Evolutionary conservation across 2,113 vertebrate species (phyloP).

Genomic region (Propithecus coquereli): DNA sequence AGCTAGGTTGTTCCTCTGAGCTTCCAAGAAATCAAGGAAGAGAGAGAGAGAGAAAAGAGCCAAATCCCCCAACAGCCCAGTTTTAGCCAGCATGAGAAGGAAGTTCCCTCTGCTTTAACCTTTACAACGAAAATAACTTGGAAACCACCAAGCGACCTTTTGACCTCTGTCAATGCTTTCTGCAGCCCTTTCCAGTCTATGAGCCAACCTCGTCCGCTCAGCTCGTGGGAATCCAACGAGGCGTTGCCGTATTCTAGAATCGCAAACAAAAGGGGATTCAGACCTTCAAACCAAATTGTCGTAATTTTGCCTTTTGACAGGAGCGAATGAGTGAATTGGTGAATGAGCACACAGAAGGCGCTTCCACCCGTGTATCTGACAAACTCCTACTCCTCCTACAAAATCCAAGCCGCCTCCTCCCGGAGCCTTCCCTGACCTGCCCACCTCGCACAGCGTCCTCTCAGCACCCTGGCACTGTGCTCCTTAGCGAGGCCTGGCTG

Average conservation of each 20-base stretch:
- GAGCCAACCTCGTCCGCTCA: not conserved
- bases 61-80: not conserved
- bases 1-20: not conserved
- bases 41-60: not conserved
- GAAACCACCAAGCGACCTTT: not conserved
- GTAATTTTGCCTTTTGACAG: not conserved
- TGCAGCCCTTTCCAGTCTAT: not conserved
- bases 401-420: not conserved
- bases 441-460: not conserved
- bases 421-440: not conserved
- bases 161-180: not conserved
- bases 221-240: not conserved
- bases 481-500: too few relatives aligned
- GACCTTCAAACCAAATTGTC: not conserved
- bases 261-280: not conserved
- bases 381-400: not conserved
- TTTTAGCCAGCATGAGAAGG: not conserved
- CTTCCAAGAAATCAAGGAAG: not conserved
- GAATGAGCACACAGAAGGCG: not conserved
- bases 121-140: not conserved
- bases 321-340: not conserved
- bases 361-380: not conserved
- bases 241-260: not conserved
- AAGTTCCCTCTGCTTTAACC: not conserved
- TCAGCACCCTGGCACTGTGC: not conserved